Base-by-base conservation (phyloP, 2,888 invertebrate genomes). In the Oscheius myriophilus region DNA sequence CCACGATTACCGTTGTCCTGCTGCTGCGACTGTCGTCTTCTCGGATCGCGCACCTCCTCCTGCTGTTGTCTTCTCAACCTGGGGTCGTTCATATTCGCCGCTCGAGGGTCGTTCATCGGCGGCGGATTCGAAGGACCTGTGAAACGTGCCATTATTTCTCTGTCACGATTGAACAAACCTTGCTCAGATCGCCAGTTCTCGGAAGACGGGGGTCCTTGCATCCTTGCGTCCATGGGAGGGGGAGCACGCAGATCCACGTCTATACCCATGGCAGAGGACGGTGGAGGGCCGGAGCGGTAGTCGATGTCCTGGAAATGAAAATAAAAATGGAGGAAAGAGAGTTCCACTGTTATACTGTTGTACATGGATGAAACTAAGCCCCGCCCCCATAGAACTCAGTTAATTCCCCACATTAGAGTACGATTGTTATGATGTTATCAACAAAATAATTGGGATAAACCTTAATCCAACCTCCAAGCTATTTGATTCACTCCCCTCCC, bases 201-300 rank as follows among this genome's bases (percentile, higher is more conserved):
- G 7, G 23, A 21, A 54, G 26, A 21, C 7, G 25, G 25, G 23
- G 25, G 46, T 46, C 65, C 61, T n/a, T 45, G 33, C 14, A 54
- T 54, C 9, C 33, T 26, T 4, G 25, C 2, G 12, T 26, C 54
- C 26, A 25, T 43, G 21, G 52, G 64, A 6, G 39, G n/a, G 12
- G 63, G 46, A 33, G 42, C 21, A 18, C 71, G 42, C 62, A 72
- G 49, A 57, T 72, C 72, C 12, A 72, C 55, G 61, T 72, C 72
- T 6, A 57, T 57, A 16, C 42, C 33, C 16, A 25, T 33, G 14
- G 45, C n/a, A n/a, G n/a, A 23, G 9, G 63, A 11, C 1, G 51
- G 9, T n/a, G 64, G n/a, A 16, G 59, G 6, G 46, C 25, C 58
- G 39, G 26, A 18, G 0, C 71, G 64, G 41, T 72, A 72, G 54